These are phyloP conservation scores for Pitta sordida DNA, from an alignment of 2,113 vertebrate genomes.

Conservation along the genomic window DNA sequence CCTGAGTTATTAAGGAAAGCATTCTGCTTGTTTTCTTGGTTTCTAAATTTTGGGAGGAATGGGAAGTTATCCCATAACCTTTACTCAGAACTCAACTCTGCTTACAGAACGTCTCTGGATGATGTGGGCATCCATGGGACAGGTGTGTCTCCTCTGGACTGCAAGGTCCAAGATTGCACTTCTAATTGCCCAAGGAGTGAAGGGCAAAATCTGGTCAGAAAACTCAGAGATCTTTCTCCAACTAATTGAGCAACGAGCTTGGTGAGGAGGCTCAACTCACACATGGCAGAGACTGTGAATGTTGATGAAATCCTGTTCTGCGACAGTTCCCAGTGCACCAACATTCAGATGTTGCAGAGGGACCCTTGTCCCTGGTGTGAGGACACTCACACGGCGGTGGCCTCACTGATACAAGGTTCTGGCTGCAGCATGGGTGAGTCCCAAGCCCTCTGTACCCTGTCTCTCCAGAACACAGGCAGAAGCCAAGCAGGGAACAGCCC, in stretches of 20 bases:
- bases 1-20: neutral
- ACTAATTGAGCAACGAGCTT: fast-evolving
- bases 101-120: neutral
- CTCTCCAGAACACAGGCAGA: fast-evolving
- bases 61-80: neutral
- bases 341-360: neutral
- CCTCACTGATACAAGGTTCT: fast-evolving
- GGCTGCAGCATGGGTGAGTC: neutral
- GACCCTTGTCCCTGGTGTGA: fast-evolving
- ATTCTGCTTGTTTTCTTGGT: neutral
- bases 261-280: neutral
- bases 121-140: neutral
- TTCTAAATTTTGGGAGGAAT: neutral
- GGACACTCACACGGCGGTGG: neutral
- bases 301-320: neutral
- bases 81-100: neutral
- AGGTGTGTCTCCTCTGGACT: neutral
- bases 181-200: neutral
- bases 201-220: neutral
- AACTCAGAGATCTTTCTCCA: neutral
- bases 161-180: neutral
- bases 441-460: neutral
- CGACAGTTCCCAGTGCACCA: neutral
- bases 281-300: fast-evolving
- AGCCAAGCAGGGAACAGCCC: neutral